Evolutionary conservation across 2,888 invertebrate species (phyloP), one percentile per base, ranked within the genome.

Genomic region (Rhagium mordax): DNA sequence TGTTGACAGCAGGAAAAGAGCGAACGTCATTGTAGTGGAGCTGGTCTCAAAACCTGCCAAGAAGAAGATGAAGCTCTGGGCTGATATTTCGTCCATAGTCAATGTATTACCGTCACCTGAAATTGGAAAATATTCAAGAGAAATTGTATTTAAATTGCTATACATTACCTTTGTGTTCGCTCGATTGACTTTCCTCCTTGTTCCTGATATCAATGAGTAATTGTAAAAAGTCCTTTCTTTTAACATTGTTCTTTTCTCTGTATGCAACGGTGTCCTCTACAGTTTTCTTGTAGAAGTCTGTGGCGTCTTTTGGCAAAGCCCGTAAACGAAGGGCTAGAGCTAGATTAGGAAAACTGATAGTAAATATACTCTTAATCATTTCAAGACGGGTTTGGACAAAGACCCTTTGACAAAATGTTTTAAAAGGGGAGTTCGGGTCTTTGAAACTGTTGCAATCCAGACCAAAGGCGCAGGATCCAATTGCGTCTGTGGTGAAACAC

Each of bases 401-500:
- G 7, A 76, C 47, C 16, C 33, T 70, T 3, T 75, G 71, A 7
- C 82, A 81, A 66, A 74, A 76, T 48, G 64, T 55, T 48, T 77
- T 71, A 82, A 91, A 91, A 10, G 41, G 15, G 16, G 74, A 76
- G 3, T 90, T 84, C 0, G 89, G 85, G 81, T 90, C 88, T 61
- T 88, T 87, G 65, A 91, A 89, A 15, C 89, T 89, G 78, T 91
- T 89, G 74, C 89, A 89, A 71, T 91, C 90, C 4, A 91, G 85
- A 41, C 91, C 91, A 81, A 91, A 91, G 8, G 90, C 91, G 65
- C 90, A 89, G 2, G 59, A 59, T 10, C 59, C 59, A 16, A 59
- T 59, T 2, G 16, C 13, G 21, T 59, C 59, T 1, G 18, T 33
- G 8, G 59, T 10, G 10, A 16, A 59, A 59, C 33, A 18, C 10